A percentile compares a stretch with the other conserved stretches of the same genome.
These are phyloP conservation scores for Clarias pachynema DNA, from an alignment of 2,797 vertebrate species.

Conservation along the genomic window DNA sequence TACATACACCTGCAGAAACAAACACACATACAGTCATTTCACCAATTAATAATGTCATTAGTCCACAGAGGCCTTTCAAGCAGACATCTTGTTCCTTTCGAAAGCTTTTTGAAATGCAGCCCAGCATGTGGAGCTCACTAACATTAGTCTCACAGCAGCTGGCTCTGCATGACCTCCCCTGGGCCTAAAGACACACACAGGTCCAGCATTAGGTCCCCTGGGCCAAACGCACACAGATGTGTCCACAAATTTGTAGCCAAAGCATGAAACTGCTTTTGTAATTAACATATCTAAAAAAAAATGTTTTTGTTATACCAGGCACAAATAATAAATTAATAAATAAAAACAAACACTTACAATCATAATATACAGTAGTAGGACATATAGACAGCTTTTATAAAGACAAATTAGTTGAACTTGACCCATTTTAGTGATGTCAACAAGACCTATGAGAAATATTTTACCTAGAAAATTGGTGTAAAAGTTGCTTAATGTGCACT, in stretches of 20 bases:
- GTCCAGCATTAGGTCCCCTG: conserved; percentile 19
- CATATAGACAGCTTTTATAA: background rate
- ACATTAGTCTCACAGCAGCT: conserved; percentile 62
- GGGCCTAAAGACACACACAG: conserved; percentile 27
- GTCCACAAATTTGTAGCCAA: conserved; percentile 13
- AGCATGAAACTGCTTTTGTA: background rate
- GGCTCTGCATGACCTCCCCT: conserved; percentile 69
- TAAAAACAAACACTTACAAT: background rate
- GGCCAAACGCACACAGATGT: conserved; percentile 32
- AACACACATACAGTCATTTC: conserved; percentile 72
- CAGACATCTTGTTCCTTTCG: conserved; percentile 49
- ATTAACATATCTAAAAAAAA: background rate
- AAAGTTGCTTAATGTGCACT: background rate
- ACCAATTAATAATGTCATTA: conserved; percentile 75
- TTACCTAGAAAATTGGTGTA: background rate
- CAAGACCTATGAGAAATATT: background rate
- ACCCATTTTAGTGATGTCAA: background rate
- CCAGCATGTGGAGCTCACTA: conserved; percentile 63
- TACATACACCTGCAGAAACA: conserved; percentile 76
- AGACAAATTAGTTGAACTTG: background rate
- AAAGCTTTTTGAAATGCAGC: conserved; percentile 60
- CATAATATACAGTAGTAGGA: background rate
- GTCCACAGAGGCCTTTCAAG: conserved; percentile 63
- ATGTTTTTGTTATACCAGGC: background rate
- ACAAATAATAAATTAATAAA: background rate